These are phyloP conservation scores for Lepilemur septentrionalis DNA, from an alignment of 2,797 vertebrate genomes.

Conservation along the genomic window DNA sequence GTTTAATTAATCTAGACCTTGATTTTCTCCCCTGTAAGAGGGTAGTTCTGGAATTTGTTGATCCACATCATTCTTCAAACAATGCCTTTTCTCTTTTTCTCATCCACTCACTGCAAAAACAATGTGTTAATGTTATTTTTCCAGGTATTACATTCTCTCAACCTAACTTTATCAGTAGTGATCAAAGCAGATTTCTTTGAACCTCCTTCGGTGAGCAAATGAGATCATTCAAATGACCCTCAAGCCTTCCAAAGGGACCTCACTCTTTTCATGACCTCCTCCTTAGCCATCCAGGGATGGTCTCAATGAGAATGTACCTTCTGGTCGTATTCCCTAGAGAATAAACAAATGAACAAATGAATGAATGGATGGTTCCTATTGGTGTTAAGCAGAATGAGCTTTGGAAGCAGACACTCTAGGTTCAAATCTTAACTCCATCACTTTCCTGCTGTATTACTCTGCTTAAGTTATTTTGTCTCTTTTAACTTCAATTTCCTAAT, in stretches of 20 bases:
- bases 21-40: background rate
- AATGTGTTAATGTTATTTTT: background rate
- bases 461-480: background rate
- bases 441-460: background rate
- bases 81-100: slow-evolving; percentile 3
- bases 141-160: background rate
- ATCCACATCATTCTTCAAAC: background rate
- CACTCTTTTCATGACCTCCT: background rate
- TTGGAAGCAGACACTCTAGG: background rate
- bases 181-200: slow-evolving; percentile 30
- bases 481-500: slow-evolving; percentile 26
- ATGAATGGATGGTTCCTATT: background rate
- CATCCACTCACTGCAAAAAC: background rate
- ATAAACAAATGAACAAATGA: background rate
- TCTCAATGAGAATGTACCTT: background rate
- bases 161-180: background rate
- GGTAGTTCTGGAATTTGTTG: background rate
- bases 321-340: background rate
- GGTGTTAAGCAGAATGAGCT: slow-evolving; percentile 8
- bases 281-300: background rate
- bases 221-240: slow-evolving; percentile 37
- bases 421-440: slow-evolving; percentile 1
- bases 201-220: slow-evolving; percentile 18
- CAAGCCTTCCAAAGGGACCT: background rate
- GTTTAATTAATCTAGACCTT: slow-evolving; percentile 40